Evolutionary conservation across 2,888 invertebrate species (phyloP).

Genomic region (Cataglyphis altisquamis): DNA sequence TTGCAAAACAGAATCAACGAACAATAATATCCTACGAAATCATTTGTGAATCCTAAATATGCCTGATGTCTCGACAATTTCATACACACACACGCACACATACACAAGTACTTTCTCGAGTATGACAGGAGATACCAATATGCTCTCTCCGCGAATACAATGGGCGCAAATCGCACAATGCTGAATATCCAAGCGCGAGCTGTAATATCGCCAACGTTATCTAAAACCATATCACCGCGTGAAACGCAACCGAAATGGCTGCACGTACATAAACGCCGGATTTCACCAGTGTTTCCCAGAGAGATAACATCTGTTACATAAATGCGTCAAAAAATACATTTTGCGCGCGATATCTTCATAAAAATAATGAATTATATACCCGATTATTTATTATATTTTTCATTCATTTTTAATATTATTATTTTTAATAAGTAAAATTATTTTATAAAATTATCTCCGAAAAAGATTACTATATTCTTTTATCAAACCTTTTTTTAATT

Average conservation of each 20-base stretch:
- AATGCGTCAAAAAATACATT: not conserved
- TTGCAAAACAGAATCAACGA: not conserved
- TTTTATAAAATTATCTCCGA: not conserved
- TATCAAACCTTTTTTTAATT: not conserved
- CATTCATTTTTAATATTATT: not conserved
- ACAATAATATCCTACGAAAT: constrained; percentile 7
- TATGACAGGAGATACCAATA: constrained; percentile 24
- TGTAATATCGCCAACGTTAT: constrained; percentile 36
- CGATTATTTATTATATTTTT: not conserved
- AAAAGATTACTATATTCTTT: not conserved
- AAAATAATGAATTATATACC: not conserved
- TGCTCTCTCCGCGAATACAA: constrained; percentile 27
- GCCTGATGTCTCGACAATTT: constrained; percentile 3
- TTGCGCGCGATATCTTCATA: not conserved
- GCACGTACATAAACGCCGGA: constrained; percentile 15
- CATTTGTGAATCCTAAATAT: constrained; percentile 38
- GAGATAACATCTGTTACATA: not conserved
- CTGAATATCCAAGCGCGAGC: constrained; percentile 28
- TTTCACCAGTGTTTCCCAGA: constrained; percentile 5
- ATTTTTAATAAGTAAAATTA: not conserved
- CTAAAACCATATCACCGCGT: constrained; percentile 25
- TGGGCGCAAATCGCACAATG: constrained; percentile 30
- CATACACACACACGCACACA: not conserved
- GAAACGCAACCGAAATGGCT: constrained; percentile 50
- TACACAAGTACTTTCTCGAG: not conserved